A percentile compares a stretch with the other conserved stretches of the same genome.
These are phyloP conservation scores for Tetraneura akinire DNA, from an alignment of 1,140 invertebrate genomes.

Conservation along the genomic window DNA sequence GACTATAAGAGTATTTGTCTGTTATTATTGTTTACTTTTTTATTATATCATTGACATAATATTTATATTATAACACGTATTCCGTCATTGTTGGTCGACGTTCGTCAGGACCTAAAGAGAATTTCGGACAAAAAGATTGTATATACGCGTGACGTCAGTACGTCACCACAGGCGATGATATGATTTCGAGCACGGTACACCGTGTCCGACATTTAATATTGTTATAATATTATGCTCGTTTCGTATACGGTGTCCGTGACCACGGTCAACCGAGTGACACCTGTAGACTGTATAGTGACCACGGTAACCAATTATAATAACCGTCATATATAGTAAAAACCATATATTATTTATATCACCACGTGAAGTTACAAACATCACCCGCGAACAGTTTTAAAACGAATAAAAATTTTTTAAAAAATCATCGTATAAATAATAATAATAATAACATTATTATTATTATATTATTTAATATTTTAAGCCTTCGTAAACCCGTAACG, in stretches of 20 bases:
- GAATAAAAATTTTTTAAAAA: not conserved
- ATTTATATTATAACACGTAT: no score
- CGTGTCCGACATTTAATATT: slow-evolving; percentile 40
- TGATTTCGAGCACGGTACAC: not conserved
- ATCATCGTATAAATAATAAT: no score
- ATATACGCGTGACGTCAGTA: no score
- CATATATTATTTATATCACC: not conserved
- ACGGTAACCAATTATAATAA: no score
- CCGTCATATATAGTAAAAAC: no score
- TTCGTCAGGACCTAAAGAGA: not conserved
- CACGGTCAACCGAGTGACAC: slow-evolving; percentile 26
- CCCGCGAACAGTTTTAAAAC: not conserved
- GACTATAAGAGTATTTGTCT: no score
- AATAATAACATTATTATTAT: no score
- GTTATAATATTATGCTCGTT: slow-evolving; percentile 6
- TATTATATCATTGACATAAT: no score
- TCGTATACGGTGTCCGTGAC: slow-evolving; percentile 25
- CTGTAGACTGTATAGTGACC: not conserved
- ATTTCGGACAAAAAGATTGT: not conserved
- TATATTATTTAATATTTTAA: not conserved
- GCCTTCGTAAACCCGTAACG: no score
- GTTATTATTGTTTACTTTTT: no score
- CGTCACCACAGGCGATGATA: not conserved
- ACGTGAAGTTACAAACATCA: not conserved
- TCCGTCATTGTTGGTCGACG: no score